Evolutionary conservation across 2,888 invertebrate genomes (phyloP), one percentile per base, ranked within the genome.

Genomic region (Sericinus montela): DNA sequence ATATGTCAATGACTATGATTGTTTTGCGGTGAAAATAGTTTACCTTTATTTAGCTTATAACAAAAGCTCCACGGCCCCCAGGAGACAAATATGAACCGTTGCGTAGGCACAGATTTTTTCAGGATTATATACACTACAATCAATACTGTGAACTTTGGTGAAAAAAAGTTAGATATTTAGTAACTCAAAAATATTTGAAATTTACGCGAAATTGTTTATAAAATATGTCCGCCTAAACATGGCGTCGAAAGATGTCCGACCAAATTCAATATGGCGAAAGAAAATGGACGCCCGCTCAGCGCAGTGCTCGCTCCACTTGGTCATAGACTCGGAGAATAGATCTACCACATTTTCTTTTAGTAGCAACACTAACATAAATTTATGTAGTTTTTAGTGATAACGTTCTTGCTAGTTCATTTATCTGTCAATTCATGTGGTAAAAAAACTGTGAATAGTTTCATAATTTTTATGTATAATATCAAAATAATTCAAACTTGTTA

Each of bases 161-260:
- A 84, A 87, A 87, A 80, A 88, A 87, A 81, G 79, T 85, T 84
- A 69, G 73, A 74, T 85, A 81, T 79, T 81, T 79, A 75, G 72
- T 60, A 19, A 72, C 78, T 71, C 65, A 77, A 84, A 85, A 88
- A 87, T 87, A 89, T 89, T 89, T 90, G 85, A 90, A 90, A 89
- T 80, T 89, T 89, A 90, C 85, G 85, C 85, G 87, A 89, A 89
- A 89, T 89, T 92, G 91, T 92, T 92, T 92, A 92, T 92, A 91
- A 92, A 92, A 92, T 91, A 92, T 92, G 92, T 92, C 92, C 90
- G 92, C 90, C 90, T 91, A 91, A 92, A 92, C 91, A 92, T 92
- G 92, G 92, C 92, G 91, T 90, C 90, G 90, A 90, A 91, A 91
- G 88, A 91, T 91, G 91, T 91, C 91, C 88, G 91, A 89, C 89